phyloP scores from a whole-genome alignment of 2,113 vertebrate species.

The Panthera leo region DNA sequence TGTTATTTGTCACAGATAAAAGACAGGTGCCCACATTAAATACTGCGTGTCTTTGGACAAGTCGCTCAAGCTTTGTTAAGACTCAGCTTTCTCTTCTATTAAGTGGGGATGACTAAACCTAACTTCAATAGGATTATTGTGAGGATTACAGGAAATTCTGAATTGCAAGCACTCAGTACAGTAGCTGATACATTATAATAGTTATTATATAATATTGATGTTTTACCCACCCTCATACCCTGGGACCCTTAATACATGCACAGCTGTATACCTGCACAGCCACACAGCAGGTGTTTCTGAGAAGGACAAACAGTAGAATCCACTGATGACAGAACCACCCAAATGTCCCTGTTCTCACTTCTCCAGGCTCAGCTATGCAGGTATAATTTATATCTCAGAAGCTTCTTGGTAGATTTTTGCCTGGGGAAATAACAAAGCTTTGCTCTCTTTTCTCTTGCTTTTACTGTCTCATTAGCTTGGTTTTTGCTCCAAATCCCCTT shows the following conservation, averaged over 20 bases:
- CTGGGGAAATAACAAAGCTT: slow-evolving; percentile 42
- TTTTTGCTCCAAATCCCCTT: slow-evolving; percentile 50
- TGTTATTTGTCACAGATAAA: background rate
- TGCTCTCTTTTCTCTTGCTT: background rate
- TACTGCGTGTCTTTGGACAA: background rate
- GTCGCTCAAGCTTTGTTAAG: background rate
- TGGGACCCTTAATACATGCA: background rate
- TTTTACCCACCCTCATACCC: background rate
- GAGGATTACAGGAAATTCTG: background rate
- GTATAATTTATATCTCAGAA: slow-evolving; percentile 1
- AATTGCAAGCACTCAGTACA: background rate
- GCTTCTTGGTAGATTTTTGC: slow-evolving; percentile 1
- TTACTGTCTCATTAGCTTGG: slow-evolving; percentile 40
- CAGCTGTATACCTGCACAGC: background rate
- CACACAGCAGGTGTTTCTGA: background rate
- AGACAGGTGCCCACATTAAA: background rate
- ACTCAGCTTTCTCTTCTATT: background rate
- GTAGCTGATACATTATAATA: background rate
- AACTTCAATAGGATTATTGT: background rate
- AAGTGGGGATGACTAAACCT: background rate
- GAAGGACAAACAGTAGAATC: background rate
- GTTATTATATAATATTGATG: background rate
- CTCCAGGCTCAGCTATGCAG: background rate
- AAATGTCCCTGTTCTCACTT: background rate
- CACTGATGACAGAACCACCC: background rate